Evolutionary conservation across 2,113 vertebrate genomes (phyloP).

Genomic region (Pedetes capensis): DNA sequence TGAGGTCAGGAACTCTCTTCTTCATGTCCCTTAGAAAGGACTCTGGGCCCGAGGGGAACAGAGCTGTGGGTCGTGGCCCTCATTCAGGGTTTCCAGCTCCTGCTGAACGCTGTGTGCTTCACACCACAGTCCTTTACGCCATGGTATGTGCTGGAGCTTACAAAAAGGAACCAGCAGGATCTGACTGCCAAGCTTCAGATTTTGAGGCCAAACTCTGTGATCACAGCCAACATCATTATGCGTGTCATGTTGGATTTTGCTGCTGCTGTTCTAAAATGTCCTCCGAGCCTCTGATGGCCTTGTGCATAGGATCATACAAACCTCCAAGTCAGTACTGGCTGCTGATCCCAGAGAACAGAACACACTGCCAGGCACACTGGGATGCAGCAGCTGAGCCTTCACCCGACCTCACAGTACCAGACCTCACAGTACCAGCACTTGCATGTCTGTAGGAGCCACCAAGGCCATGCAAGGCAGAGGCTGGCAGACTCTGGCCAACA

Average conservation of each 20-base stretch:
- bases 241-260: too few species aligned
- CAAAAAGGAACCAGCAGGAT: not conserved
- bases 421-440: too few species aligned
- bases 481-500: not conserved
- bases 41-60: not conserved
- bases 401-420: too few species aligned
- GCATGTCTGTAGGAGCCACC: not conserved
- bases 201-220: not conserved
- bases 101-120: not conserved
- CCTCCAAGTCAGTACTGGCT: not conserved
- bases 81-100: not conserved
- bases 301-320: not conserved
- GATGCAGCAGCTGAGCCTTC: not conserved
- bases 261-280: not conserved
- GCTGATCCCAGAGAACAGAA: rapidly evolving
- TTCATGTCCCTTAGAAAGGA: not conserved
- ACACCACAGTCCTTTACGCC: not conserved
- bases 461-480: too few species aligned
- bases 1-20: not conserved
- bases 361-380: not conserved
- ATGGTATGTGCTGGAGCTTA: not conserved
- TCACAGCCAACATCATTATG: not conserved
- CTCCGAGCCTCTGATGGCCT: not conserved
- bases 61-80: not conserved
- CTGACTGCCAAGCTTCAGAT: not conserved